A percentile compares a stretch with the other conserved stretches of the same genome.
These are phyloP conservation scores for Collichthys lucidus DNA, from an alignment of 2,113 vertebrate genomes.

Conservation along the genomic window DNA sequence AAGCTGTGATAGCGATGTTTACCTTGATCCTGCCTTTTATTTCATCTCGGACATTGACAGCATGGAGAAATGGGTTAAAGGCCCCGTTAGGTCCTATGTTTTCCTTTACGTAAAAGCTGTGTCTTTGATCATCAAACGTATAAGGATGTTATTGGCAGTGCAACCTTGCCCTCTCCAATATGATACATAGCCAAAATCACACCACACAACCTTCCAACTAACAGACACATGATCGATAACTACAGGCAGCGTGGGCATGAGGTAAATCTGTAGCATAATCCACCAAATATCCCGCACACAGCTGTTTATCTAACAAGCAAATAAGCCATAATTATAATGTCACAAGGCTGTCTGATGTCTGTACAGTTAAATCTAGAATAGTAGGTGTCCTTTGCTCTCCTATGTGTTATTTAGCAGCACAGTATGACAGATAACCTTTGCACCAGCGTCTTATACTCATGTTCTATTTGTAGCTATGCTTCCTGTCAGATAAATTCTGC, in stretches of 20 bases:
- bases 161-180: neutral
- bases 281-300: neutral
- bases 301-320: conserved; percentile 21
- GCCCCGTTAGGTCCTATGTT: conserved; percentile 7
- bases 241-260: neutral
- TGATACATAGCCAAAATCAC: conserved; percentile 9
- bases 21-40: conserved; percentile 70
- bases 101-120: conserved; percentile 16
- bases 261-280: conserved; percentile 6
- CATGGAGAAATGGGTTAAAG: conserved; percentile 40
- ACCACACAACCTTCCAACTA: neutral
- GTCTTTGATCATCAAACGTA: conserved; percentile 23
- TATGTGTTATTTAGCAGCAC: conserved; percentile 45
- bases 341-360: conserved; percentile 14
- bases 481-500: conserved; percentile 63
- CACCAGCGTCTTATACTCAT: conserved; percentile 44
- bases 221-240: conserved; percentile 1
- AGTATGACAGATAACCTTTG: conserved; percentile 67
- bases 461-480: conserved; percentile 66
- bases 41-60: conserved; percentile 54
- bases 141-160: conserved; percentile 8
- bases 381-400: conserved; percentile 20
- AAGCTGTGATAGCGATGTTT: conserved; percentile 60
- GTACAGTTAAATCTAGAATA: conserved; percentile 36
- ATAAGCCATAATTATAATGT: conserved; percentile 11